These are phyloP conservation scores for Clusia tigrina DNA, from an alignment of 2,888 invertebrate species.

Conservation along the genomic window DNA sequence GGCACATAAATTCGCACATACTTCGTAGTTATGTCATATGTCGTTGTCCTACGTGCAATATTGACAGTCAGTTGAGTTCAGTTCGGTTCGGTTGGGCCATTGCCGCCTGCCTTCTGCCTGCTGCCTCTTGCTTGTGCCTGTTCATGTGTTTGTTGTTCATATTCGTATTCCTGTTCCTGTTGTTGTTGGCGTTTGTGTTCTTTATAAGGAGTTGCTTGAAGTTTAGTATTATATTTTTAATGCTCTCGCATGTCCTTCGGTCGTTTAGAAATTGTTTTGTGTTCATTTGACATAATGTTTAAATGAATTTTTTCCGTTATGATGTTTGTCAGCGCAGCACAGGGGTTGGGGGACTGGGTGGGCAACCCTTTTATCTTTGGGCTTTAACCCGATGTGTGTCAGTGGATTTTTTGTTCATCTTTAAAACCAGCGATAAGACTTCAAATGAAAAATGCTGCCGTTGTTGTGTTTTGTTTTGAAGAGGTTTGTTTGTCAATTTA, in stretches of 20 bases:
- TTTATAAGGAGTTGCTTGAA: neutral
- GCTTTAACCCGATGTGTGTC: too few relatives aligned
- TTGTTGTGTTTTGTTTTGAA: neutral
- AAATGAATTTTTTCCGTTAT: constrained; percentile 25
- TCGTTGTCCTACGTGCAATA: constrained; percentile 30
- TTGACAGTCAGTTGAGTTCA: too few relatives aligned
- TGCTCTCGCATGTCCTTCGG: constrained; percentile 19
- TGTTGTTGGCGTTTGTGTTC: neutral
- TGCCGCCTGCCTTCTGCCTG: too few relatives aligned
- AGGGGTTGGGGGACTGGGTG: neutral
- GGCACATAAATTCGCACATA: constrained; percentile 57
- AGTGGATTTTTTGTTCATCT: too few relatives aligned
- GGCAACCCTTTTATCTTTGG: too few relatives aligned
- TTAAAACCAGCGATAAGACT: too few relatives aligned
- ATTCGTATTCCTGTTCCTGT: neutral
- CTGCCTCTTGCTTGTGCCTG: neutral
- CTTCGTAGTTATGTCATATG: constrained; percentile 54
- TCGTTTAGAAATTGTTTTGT: constrained; percentile 36
- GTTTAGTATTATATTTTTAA: neutral
- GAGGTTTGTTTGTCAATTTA: neutral
- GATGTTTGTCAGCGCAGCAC: neutral
- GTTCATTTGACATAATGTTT: constrained; percentile 35
- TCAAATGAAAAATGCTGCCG: neutral
- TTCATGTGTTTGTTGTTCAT: neutral
- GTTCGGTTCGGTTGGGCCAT: too few relatives aligned